Evolutionary conservation across 1,140 invertebrate genomes (phyloP).

Genomic region (Formica selysi): DNA sequence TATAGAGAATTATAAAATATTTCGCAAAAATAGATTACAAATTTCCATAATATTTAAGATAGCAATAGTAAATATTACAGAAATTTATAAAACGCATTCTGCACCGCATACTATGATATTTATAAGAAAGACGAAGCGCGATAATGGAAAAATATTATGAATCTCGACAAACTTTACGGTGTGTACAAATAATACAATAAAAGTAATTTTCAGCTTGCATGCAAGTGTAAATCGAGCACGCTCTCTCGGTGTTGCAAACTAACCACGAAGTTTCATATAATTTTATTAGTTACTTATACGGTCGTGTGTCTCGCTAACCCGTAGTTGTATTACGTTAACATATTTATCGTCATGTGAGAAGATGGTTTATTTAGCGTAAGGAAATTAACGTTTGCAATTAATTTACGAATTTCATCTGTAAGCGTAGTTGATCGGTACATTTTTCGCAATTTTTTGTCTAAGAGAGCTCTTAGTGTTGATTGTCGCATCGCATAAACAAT

Average conservation of each 20-base stretch:
- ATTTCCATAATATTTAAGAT: not conserved
- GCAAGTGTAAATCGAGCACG: constrained; percentile 30
- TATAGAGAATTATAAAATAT: not conserved
- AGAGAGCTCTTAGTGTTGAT: not conserved
- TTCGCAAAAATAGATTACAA: constrained; percentile 3
- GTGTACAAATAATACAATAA: not conserved
- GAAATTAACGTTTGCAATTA: constrained; percentile 38
- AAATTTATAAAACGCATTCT: not conserved
- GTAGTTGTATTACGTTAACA: constrained; percentile 69
- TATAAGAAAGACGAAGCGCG: not conserved
- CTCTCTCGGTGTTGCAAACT: constrained; percentile 38
- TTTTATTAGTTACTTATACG: constrained; percentile 74
- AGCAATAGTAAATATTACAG: not conserved
- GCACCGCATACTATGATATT: not conserved
- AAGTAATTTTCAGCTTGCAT: constrained; percentile 30
- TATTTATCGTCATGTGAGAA: constrained; percentile 47
- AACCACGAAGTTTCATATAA: constrained; percentile 73
- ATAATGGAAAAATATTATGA: constrained; percentile 2
- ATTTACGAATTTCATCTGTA: not conserved
- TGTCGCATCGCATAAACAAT: constrained; percentile 16
- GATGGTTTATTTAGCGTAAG: not conserved
- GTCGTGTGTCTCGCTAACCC: constrained; percentile 72
- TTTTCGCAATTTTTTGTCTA: constrained; percentile 5
- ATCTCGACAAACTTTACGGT: not conserved
- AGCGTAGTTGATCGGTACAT: not conserved